Percentiles rank a stretch among this genome's conserved stretches.
Evolutionary conservation across 2,888 invertebrate species (phyloP).

Genomic region (Helicoverpa assulta): DNA sequence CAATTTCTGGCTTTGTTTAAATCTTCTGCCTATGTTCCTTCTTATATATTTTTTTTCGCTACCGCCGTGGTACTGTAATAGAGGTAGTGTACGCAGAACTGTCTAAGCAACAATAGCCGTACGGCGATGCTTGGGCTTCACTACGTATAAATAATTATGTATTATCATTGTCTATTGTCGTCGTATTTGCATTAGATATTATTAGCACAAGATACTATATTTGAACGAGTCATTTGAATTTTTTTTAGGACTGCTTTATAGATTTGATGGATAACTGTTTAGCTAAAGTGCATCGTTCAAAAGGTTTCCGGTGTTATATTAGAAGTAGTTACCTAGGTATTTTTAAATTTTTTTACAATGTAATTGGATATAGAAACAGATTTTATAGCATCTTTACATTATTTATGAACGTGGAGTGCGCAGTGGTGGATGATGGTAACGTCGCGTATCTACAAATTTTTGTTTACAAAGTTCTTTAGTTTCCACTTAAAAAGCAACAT

Average conservation of each 20-base stretch:
- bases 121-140: constrained; percentile 18
- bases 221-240: neutral
- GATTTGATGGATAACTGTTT: too few species aligned
- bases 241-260: neutral
- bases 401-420: neutral
- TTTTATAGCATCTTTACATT: neutral
- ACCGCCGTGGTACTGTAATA: constrained; percentile 3
- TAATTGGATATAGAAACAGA: too few species aligned
- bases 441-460: too few species aligned
- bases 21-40: too few species aligned
- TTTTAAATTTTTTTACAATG: too few species aligned
- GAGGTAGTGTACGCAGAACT: constrained; percentile 8
- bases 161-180: constrained; percentile 24
- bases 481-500: neutral
- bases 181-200: constrained; percentile 11
- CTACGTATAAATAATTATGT: constrained; percentile 23
- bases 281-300: too few species aligned
- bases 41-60: too few species aligned
- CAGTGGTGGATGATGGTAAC: neutral
- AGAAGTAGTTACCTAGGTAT: too few species aligned
- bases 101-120: constrained; percentile 32
- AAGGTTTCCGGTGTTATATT: too few species aligned
- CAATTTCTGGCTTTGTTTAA: too few species aligned
- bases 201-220: constrained; percentile 24
- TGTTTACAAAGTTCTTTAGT: too few species aligned